Conservation (phyloP, 2,888 invertebrate genomes). For the Leucoma salicis region DNA sequence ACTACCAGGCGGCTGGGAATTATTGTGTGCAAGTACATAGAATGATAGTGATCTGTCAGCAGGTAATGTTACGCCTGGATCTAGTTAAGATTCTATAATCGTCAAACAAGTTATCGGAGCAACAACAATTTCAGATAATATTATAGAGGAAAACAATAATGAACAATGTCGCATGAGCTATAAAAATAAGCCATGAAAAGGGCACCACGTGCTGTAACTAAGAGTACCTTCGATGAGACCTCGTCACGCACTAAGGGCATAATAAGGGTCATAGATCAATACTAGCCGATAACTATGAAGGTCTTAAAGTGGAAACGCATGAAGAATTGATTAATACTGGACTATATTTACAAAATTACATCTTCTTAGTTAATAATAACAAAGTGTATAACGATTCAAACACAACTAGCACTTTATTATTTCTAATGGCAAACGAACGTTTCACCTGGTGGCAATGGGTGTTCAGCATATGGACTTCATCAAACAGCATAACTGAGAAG, state of each 20-base stretch:
- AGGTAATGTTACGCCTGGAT: conserved; percentile 13
- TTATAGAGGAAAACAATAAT: conserved; percentile 47
- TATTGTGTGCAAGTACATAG: too few species aligned
- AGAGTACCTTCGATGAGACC: conserved; percentile 49
- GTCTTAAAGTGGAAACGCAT: conserved; percentile 52
- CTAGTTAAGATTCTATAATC: conserved; percentile 29
- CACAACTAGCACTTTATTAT: too few species aligned
- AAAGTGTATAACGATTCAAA: conserved; percentile 24
- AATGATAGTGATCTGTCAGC: too few species aligned
- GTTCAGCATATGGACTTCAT: too few species aligned
- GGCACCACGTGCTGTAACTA: conserved; percentile 39
- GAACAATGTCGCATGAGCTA: conserved; percentile 55
- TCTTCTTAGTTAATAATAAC: conserved; percentile 34
- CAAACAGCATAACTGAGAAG: too few species aligned
- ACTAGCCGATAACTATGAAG: conserved; percentile 53
- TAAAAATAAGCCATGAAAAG: conserved; percentile 61
- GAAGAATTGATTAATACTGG: conserved; percentile 51
- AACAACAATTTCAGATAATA: conserved; percentile 28
- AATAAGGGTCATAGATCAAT: conserved; percentile 61
- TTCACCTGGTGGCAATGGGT: too few species aligned
- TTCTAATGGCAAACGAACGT: too few species aligned
- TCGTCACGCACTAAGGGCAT: conserved; percentile 74
- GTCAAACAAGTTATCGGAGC: conserved; percentile 25
- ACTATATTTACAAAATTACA: conserved; percentile 17
- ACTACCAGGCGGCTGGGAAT: too few species aligned